A percentile compares a stretch with the other conserved stretches of the same genome.
Conservation (phyloP, 2,888 invertebrate species). For the Orchesella flavescens region DNA sequence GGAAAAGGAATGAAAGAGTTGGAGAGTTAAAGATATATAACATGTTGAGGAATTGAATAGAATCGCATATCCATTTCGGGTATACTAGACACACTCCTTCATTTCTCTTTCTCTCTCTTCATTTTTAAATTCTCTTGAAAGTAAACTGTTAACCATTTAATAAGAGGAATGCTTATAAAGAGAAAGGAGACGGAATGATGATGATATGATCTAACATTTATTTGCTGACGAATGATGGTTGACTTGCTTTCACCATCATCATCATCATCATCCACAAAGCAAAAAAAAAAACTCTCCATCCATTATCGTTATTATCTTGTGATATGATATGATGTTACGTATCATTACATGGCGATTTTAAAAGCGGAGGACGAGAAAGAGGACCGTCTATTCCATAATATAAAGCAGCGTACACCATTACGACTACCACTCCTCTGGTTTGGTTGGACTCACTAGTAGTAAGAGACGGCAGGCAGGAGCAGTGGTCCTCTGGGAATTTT, state of each 20-base stretch:
- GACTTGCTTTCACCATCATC: constrained; percentile 57
- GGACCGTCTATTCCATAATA: no score
- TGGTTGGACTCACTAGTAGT: neutral
- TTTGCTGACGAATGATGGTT: constrained; percentile 59
- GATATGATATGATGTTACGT: neutral
- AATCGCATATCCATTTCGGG: no score
- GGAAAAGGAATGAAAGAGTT: neutral
- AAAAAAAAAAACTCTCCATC: neutral
- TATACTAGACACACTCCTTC: neutral
- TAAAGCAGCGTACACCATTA: no score
- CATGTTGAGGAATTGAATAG: neutral
- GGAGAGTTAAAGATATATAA: neutral
- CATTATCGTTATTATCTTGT: constrained; percentile 62
- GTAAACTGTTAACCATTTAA: no score
- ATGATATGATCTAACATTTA: constrained; percentile 62
- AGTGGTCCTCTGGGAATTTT: constrained; percentile 57
- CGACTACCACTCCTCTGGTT: neutral
- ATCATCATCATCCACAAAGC: constrained; percentile 5
- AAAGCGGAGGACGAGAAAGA: no score
- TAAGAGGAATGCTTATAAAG: neutral
- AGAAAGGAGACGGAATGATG: neutral
- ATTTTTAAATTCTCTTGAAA: constrained; percentile 20
- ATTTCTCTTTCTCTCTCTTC: constrained; percentile 11
- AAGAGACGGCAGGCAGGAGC: constrained; percentile 8
- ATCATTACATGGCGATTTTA: no score